phyloP scores from a whole-genome alignment of 2,888 invertebrate species.

The Ischnus inquisitorius region DNA sequence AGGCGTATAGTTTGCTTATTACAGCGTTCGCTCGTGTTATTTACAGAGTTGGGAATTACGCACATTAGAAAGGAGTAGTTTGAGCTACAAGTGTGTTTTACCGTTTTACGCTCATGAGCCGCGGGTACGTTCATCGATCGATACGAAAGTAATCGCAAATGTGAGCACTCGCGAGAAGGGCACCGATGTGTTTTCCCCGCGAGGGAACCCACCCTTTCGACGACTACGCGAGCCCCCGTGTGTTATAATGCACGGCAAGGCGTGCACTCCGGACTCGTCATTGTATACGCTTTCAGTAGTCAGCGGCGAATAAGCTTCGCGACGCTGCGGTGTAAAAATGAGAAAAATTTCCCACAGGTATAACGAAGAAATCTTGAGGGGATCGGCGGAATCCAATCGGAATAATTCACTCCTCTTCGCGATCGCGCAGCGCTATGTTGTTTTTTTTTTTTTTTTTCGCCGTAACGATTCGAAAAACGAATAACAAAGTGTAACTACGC shows the following conservation, averaged over 20 bases:
- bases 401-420: not conserved
- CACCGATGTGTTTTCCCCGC: slow-evolving; percentile 47
- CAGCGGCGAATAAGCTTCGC: slow-evolving; percentile 7
- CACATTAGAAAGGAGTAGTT: slow-evolving; percentile 35
- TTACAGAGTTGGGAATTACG: slow-evolving; percentile 32
- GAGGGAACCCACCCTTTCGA: slow-evolving; percentile 43
- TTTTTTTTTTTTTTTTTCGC: not conserved
- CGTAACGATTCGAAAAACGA: not conserved
- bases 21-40: slow-evolving; percentile 54
- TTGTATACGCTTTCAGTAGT: slow-evolving; percentile 43
- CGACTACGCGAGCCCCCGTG: slow-evolving; percentile 11
- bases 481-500: slow-evolving; percentile 9
- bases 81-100: slow-evolving; percentile 55
- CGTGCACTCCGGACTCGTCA: slow-evolving; percentile 12
- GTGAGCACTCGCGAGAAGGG: slow-evolving; percentile 51
- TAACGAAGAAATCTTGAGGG: not conserved
- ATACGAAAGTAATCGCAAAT: slow-evolving; percentile 71
- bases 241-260: slow-evolving; percentile 14
- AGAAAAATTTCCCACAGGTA: slow-evolving; percentile 9
- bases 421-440: not conserved
- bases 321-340: not conserved
- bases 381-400: not conserved
- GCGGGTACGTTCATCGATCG: slow-evolving; percentile 58
- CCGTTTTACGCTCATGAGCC: slow-evolving; percentile 23
- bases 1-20: slow-evolving; percentile 42